Conservation (phyloP, 1,140 invertebrate genomes). For the Nixonia krombeini region DNA sequence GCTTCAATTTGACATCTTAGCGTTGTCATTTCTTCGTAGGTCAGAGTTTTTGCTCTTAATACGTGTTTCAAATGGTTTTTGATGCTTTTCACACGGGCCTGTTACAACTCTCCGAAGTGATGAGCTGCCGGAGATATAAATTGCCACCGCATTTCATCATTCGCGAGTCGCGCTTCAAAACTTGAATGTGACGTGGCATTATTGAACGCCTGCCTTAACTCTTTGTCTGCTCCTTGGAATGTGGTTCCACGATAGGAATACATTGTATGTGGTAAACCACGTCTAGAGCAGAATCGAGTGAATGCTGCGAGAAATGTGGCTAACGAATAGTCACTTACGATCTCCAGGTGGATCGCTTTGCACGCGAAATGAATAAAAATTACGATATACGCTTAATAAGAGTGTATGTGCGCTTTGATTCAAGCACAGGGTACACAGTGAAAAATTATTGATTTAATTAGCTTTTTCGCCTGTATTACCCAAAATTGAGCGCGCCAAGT, state of each 20-base stretch:
- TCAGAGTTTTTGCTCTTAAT: too few species aligned
- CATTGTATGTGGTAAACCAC: conserved; percentile 16
- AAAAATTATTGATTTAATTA: conserved; percentile 11
- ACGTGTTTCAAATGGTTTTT: too few species aligned
- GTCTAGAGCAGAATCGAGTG: conserved; percentile 47
- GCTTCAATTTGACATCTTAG: conserved; percentile 49
- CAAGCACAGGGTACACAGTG: conserved; percentile 12
- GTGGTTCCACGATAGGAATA: neutral
- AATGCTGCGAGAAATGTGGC: conserved; percentile 44
- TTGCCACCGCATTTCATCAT: neutral
- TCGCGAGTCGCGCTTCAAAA: neutral
- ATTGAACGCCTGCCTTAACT: neutral
- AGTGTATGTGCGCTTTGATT: too few species aligned
- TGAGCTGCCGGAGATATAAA: too few species aligned
- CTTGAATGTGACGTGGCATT: neutral
- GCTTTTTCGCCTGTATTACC: conserved; percentile 12
- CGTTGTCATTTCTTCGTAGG: conserved; percentile 48
- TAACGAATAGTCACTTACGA: conserved; percentile 37
- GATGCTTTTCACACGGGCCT: too few species aligned
- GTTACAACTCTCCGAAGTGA: too few species aligned
- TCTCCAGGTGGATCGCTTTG: conserved; percentile 49
- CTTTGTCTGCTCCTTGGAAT: neutral
- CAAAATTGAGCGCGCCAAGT: conserved; percentile 9
- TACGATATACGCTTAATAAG: neutral
- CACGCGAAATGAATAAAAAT: conserved; percentile 45